A percentile compares a stretch with the other conserved stretches of the same genome.
phyloP scores from a whole-genome alignment of 2,888 invertebrate genomes.

The Acleris emargana region DNA sequence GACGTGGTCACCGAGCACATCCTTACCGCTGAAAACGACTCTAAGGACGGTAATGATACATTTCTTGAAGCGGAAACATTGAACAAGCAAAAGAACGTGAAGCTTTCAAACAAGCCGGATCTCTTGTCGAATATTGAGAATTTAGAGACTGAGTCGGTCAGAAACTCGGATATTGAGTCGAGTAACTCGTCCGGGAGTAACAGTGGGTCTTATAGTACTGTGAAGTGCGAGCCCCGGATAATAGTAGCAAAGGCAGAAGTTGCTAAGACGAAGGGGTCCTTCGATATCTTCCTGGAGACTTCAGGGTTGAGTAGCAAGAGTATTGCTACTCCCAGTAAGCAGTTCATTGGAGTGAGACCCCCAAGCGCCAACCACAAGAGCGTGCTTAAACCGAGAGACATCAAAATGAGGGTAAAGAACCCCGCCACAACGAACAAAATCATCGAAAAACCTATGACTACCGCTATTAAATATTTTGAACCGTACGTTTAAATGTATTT shows the following conservation, averaged over 20 bases:
- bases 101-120: slow-evolving; percentile 81
- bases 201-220: slow-evolving; percentile 76
- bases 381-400: slow-evolving; percentile 90
- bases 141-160: slow-evolving; percentile 83
- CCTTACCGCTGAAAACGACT: slow-evolving; percentile 61
- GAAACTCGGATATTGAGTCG: slow-evolving; percentile 88
- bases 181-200: slow-evolving; percentile 83
- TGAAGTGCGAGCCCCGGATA: slow-evolving; percentile 75
- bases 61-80: slow-evolving; percentile 65
- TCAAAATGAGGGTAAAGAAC: slow-evolving; percentile 89
- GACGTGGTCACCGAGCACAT: slow-evolving; percentile 73
- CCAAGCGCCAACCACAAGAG: slow-evolving; percentile 89
- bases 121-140: slow-evolving; percentile 82
- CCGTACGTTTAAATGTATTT: slow-evolving; percentile 70
- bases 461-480: slow-evolving; percentile 83
- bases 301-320: slow-evolving; percentile 92
- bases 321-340: slow-evolving; percentile 83
- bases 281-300: slow-evolving; percentile 90
- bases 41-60: slow-evolving; percentile 59
- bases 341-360: slow-evolving; percentile 76
- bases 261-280: slow-evolving; percentile 78
- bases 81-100: slow-evolving; percentile 71
- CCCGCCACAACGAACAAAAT: slow-evolving; percentile 84
- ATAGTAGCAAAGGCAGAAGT: slow-evolving; percentile 61
- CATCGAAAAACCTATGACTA: slow-evolving; percentile 82